Percentiles rank a stretch among this genome's conserved stretches.
These are phyloP conservation scores for Macquaria ambigua DNA, from an alignment of 2,113 vertebrate species.

Conservation along the genomic window DNA sequence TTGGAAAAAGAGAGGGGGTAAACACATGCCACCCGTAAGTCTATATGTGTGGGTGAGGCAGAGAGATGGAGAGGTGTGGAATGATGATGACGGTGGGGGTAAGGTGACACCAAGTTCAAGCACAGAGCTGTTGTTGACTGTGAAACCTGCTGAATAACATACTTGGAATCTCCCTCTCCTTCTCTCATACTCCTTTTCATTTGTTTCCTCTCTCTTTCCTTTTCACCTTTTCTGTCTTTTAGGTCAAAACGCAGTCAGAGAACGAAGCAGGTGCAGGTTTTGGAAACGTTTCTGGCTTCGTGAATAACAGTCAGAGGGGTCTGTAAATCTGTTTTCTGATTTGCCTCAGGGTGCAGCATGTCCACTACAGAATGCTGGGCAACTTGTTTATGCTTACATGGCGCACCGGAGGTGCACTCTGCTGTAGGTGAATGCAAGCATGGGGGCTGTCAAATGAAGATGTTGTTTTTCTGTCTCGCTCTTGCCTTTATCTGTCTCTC, in stretches of 20 bases:
- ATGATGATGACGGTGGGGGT: conserved; percentile 17
- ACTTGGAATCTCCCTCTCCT: background rate
- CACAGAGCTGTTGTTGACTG: conserved; percentile 32
- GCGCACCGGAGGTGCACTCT: background rate
- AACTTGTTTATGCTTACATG: conserved; percentile 5
- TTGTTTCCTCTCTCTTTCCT: background rate
- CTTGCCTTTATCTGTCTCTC: background rate
- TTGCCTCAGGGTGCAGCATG: background rate
- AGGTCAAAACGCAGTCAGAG: background rate
- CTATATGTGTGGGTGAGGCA: conserved; percentile 3
- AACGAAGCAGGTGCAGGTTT: background rate
- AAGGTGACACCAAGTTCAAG: conserved; percentile 21
- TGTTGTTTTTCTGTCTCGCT: background rate
- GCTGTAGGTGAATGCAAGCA: background rate
- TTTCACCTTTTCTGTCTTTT: no score
- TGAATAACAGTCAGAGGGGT: background rate
- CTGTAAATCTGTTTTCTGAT: background rate
- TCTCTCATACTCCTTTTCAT: background rate
- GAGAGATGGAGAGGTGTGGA: conserved; percentile 3
- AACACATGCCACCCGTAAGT: conserved; percentile 37
- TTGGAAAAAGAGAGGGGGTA: conserved; percentile 13
- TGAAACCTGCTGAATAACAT: conserved; percentile 15
- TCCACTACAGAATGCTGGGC: background rate
- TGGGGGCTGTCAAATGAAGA: background rate
- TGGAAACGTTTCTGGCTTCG: background rate